Conservation (phyloP, 2,888 invertebrate genomes). For the Nycteola revayana region DNA sequence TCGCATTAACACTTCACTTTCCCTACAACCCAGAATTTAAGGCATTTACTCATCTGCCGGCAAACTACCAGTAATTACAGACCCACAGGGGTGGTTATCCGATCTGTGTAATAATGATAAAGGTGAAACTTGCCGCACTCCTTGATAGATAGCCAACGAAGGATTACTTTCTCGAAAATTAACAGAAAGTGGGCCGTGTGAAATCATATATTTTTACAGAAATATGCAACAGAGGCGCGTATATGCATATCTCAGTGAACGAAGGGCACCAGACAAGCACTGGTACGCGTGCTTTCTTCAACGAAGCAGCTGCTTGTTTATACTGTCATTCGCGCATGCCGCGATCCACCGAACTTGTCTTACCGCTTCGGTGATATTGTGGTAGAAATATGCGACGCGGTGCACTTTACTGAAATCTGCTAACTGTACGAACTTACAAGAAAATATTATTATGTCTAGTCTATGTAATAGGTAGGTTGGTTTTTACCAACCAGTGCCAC, state of each 20-base stretch:
- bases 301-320: constrained; percentile 55
- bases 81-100: constrained; percentile 52
- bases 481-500: too few species aligned
- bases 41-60: constrained; percentile 78
- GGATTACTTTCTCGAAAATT: constrained; percentile 79
- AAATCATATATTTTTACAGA: constrained; percentile 60
- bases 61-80: constrained; percentile 69
- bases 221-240: constrained; percentile 48
- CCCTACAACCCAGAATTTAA: constrained; percentile 74
- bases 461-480: too few species aligned
- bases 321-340: constrained; percentile 45
- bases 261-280: constrained; percentile 48
- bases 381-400: constrained; percentile 25
- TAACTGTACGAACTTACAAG: background rate
- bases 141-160: constrained; percentile 72
- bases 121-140: constrained; percentile 61
- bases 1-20: constrained; percentile 79
- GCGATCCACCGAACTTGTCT: constrained; percentile 46
- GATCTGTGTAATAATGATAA: constrained; percentile 54
- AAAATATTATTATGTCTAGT: too few species aligned
- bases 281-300: constrained; percentile 55
- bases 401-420: constrained; percentile 19
- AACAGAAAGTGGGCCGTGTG: constrained; percentile 72
- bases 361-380: constrained; percentile 47
- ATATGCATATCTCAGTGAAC: constrained; percentile 40